Evolutionary conservation across 2,797 vertebrate genomes (phyloP).

Genomic region (Psittacula derbiana): DNA sequence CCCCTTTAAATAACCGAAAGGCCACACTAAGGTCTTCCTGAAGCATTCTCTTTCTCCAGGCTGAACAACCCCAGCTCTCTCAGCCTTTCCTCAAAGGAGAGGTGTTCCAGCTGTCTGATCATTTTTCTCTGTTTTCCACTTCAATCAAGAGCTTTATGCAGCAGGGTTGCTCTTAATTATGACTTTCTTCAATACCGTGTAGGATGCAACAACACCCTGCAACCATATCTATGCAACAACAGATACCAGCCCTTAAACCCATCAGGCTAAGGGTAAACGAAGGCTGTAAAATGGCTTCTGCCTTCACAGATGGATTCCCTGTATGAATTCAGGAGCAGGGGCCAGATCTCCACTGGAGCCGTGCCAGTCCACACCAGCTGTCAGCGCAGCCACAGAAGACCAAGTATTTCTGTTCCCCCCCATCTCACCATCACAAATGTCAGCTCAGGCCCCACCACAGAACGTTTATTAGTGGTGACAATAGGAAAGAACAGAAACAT

Average conservation of each 20-base stretch:
- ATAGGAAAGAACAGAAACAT: neutral
- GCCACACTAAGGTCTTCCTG: neutral
- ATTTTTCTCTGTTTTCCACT: neutral
- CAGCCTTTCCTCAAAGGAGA: neutral
- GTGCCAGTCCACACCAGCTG: constrained; percentile 21
- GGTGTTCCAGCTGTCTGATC: neutral
- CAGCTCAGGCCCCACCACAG: neutral
- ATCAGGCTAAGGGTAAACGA: neutral
- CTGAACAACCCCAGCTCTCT: neutral
- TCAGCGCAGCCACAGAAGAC: neutral
- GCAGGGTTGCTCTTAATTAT: neutral
- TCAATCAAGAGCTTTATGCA: neutral
- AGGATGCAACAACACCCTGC: neutral
- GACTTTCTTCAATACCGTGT: neutral
- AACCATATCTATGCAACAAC: neutral
- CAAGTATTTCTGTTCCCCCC: neutral
- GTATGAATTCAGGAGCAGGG: neutral
- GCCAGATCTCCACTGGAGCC: neutral
- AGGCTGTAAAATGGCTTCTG: neutral
- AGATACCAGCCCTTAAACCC: neutral
- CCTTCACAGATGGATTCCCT: neutral
- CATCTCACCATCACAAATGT: neutral
- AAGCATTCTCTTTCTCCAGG: neutral
- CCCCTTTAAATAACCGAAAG: neutral
- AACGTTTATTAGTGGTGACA: constrained; percentile 3